Base-by-base conservation (phyloP, 2,113 vertebrate genomes). In the Ancistrus triradiatus region DNA sequence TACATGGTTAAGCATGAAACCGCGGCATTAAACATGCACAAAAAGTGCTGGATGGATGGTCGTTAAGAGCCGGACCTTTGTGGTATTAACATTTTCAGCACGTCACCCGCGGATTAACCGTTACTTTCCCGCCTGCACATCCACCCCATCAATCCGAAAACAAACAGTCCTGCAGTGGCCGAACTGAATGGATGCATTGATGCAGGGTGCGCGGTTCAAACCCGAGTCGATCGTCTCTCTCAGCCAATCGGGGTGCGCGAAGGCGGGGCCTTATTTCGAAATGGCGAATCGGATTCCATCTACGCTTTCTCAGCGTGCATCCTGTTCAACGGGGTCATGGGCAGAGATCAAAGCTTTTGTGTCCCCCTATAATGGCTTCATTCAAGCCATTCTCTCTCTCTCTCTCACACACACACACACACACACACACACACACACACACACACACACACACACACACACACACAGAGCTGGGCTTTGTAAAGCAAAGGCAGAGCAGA, bases 281-380 rank as follows among this genome's bases (percentile, higher is more conserved):
- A 18, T 53, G 52, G 31, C 51, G 50, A 65, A 47, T 65, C 19
- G 2, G 31, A 18, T n/a, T 27, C 21, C 6, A 18, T 38, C 44
- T 11, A 13, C 42, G 25, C 31, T 57, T 46, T 57, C 42, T 57
- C 27, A 49, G 53, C 31, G 44, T 24, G 52, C 53, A 7, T 58
- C 31, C 44, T 19, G 63, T 25, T 66, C 58, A 66, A 38, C 52
- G 1, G 33, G 43, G 52, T 57, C 53, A 25, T 17, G 22, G 53
- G 18, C 11, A 42, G 35, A 42, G 53, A 40, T 57, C 21, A 38
- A 13, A 38, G 35, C 35, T 9, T 66, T 66, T 66, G 63, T 58
- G 49, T 66, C 43, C 10, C 43, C 52, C 43, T 14, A 66, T 66
- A 66, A 66, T 66, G 21, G 63, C 63, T 57, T 58, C 63, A 66